A percentile compares a stretch with the other conserved stretches of the same genome.
Conservation (phyloP, 2,797 vertebrate genomes). For the Denticeps clupeoides region DNA sequence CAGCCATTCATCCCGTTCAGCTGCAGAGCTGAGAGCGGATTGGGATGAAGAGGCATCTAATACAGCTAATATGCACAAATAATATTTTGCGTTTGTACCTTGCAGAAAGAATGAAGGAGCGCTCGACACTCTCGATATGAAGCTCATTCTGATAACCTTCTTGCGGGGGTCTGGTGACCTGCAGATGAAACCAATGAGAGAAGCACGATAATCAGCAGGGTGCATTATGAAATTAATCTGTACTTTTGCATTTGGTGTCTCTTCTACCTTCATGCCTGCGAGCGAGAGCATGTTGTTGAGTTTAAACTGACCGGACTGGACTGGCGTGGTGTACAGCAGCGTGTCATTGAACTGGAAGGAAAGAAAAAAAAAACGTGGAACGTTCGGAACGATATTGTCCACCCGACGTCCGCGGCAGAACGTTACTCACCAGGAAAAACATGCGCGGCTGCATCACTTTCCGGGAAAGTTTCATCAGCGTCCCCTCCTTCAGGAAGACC, state of each 20-base stretch:
- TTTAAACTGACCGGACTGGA: slow-evolving; percentile 85
- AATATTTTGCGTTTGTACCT: slow-evolving; percentile 42
- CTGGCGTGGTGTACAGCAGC: slow-evolving; percentile 79
- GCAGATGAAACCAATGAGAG: slow-evolving; percentile 19
- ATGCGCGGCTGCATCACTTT: slow-evolving; percentile 94
- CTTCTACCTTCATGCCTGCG: slow-evolving; percentile 90
- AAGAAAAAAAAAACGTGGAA: slow-evolving; percentile 1
- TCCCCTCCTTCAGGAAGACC: slow-evolving; percentile 92
- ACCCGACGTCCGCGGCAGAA: too few species aligned
- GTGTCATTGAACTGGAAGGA: slow-evolving; percentile 80
- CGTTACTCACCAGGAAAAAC: slow-evolving; percentile 94
- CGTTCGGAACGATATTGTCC: too few species aligned
- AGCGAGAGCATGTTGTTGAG: slow-evolving; percentile 85
- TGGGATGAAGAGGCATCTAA: not conserved
- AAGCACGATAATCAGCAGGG: too few species aligned
- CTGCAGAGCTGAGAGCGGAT: slow-evolving; percentile 65
- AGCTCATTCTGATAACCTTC: slow-evolving; percentile 91
- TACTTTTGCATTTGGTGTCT: too few species aligned
- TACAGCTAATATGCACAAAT: not conserved
- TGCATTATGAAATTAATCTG: too few species aligned
- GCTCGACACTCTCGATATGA: slow-evolving; percentile 92
- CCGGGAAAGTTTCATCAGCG: slow-evolving; percentile 85
- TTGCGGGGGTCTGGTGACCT: slow-evolving; percentile 90
- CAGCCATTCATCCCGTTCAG: slow-evolving; percentile 87
- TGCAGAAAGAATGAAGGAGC: slow-evolving; percentile 91